A percentile compares a stretch with the other conserved stretches of the same genome.
Conservation (phyloP, 1,140 invertebrate genomes). For the Zaprionus lachaisei region DNA sequence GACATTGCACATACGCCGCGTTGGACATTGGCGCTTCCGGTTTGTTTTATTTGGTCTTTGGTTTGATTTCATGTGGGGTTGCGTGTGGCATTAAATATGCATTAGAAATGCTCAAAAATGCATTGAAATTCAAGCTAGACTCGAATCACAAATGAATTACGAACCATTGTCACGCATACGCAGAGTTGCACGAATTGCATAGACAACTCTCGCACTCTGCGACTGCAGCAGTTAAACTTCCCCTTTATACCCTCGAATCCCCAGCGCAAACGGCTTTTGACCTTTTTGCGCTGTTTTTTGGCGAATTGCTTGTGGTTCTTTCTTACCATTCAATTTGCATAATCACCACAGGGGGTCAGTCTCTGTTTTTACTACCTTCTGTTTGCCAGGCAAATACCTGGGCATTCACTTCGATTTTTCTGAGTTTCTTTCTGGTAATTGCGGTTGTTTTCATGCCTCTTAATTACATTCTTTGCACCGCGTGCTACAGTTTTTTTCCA, state of each 20-base stretch:
- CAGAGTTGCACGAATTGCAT: neutral
- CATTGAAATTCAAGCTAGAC: conserved; percentile 56
- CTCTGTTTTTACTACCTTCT: conserved; percentile 43
- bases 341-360: conserved; percentile 50
- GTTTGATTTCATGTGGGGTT: conserved; percentile 27
- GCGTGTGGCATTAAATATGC: conserved; percentile 73
- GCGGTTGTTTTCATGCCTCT: conserved; percentile 46
- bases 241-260: conserved; percentile 25
- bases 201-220: neutral
- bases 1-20: conserved; percentile 67
- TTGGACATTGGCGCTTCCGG: conserved; percentile 61
- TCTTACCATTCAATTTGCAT: conserved; percentile 67
- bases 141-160: conserved; percentile 48
- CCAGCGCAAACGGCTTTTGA: conserved; percentile 55
- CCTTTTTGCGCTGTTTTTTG: conserved; percentile 46
- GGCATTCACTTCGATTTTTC: conserved; percentile 36
- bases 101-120: conserved; percentile 72
- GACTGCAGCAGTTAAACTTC: conserved; percentile 11
- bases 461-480: conserved; percentile 56
- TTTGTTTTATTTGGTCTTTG: conserved; percentile 28
- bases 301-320: conserved; percentile 9
- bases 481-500: neutral
- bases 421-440: conserved; percentile 36
- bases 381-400: conserved; percentile 46
- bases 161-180: conserved; percentile 59